These are phyloP conservation scores for Rhinatrema bivittatum DNA, from an alignment of 2,797 vertebrate genomes.

Conservation along the genomic window DNA sequence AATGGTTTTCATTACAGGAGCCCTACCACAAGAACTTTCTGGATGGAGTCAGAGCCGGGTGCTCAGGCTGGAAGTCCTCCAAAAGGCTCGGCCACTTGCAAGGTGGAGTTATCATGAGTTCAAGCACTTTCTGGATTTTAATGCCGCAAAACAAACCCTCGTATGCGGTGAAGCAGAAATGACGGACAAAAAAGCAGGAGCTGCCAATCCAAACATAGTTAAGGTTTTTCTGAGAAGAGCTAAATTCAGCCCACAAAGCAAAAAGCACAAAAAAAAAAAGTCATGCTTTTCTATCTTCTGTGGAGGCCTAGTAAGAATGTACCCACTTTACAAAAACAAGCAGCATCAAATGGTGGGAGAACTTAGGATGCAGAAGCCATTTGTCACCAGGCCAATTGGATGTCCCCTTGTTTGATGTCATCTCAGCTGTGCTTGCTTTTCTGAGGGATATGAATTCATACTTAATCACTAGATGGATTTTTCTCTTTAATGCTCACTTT, in stretches of 20 bases:
- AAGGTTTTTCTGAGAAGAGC: background rate
- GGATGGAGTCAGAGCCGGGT: no score
- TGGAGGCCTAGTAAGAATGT: background rate
- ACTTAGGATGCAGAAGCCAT: background rate
- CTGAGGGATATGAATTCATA: background rate
- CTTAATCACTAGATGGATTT: no score
- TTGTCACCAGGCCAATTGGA: background rate
- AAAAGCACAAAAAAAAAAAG: no score
- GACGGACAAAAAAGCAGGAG: background rate
- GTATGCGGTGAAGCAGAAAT: background rate
- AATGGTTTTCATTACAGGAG: no score
- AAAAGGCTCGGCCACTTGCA: no score
- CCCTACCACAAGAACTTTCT: no score
- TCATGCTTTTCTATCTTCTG: background rate
- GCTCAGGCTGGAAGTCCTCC: no score
- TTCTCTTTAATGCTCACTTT: no score
- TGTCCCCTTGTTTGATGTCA: background rate
- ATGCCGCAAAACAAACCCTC: conserved; percentile 3
- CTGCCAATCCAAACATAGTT: background rate
- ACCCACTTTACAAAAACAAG: background rate
- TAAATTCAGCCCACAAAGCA: conserved; percentile 3
- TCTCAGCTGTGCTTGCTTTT: accelerated
- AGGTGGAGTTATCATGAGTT: background rate
- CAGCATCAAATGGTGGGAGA: conserved; percentile 1
- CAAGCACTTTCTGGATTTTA: background rate